phyloP scores from a whole-genome alignment of 2,888 invertebrate genomes.

The Periphyllus acericola region DNA sequence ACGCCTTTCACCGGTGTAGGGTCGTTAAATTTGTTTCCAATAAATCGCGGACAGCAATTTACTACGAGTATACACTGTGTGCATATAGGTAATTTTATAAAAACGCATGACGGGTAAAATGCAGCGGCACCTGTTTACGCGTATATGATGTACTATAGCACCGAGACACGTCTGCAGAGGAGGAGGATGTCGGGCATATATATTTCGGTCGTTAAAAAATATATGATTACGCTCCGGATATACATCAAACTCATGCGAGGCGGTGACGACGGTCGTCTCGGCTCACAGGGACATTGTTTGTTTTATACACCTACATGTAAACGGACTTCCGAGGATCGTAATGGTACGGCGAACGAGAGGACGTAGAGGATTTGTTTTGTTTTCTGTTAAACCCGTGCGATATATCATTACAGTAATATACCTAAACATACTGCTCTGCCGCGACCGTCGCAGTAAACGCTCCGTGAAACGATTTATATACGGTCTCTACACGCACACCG shows the following conservation, averaged over 20 bases:
- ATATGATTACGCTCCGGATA: conserved; percentile 1
- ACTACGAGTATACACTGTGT: background rate
- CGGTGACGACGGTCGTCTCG: background rate
- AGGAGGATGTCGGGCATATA: background rate
- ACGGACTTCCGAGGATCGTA: conserved; percentile 23
- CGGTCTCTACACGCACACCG: background rate
- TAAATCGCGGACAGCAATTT: background rate
- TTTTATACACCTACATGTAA: background rate
- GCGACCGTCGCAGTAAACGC: background rate
- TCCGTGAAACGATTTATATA: conserved; percentile 44
- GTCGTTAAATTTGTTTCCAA: conserved; percentile 30
- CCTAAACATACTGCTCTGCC: background rate
- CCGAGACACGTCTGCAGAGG: background rate
- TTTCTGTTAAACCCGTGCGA: background rate
- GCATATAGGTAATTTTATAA: too few relatives aligned
- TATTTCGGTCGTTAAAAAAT: conserved; percentile 12
- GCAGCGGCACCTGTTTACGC: background rate
- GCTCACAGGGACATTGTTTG: background rate
- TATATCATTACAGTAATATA: background rate
- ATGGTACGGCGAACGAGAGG: background rate
- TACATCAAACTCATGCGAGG: background rate
- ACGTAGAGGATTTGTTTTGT: background rate
- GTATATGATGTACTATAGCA: background rate
- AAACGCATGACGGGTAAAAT: too few relatives aligned
- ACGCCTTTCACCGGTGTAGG: background rate